Percentiles rank a stretch among this genome's conserved stretches.
Conservation (phyloP, 2,113 vertebrate species). For the Gymnocephalus cernua region DNA sequence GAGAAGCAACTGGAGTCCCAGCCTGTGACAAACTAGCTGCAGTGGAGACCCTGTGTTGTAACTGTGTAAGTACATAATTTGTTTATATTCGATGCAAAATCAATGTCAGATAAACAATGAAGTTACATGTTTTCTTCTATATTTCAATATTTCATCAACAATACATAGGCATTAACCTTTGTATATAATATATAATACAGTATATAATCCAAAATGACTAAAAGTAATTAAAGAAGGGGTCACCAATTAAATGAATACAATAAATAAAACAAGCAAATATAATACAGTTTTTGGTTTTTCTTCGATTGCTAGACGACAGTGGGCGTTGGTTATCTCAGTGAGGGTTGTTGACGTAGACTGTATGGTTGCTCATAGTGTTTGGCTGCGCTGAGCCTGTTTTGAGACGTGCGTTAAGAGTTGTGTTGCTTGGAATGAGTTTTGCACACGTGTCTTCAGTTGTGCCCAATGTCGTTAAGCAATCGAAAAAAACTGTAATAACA, state of each 20-base stretch:
- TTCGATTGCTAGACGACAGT: too few species aligned
- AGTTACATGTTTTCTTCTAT: neutral
- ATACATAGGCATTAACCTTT: neutral
- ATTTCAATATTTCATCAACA: neutral
- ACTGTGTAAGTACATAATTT: neutral
- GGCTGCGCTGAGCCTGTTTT: too few species aligned
- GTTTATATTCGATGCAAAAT: neutral
- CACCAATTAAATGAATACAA: neutral
- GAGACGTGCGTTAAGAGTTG: too few species aligned
- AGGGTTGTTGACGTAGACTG: too few species aligned
- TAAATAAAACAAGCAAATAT: neutral
- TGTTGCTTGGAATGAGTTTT: too few species aligned
- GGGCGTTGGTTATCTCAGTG: too few species aligned
- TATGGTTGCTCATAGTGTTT: too few species aligned
- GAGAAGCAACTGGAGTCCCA: neutral
- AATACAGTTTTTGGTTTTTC: too few species aligned
- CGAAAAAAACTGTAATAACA: too few species aligned
- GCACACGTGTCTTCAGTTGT: too few species aligned
- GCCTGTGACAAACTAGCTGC: neutral
- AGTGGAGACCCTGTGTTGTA: neutral
- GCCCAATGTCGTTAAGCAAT: too few species aligned
- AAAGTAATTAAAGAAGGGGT: neutral
- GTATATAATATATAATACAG: too few species aligned
- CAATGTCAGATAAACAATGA: neutral
- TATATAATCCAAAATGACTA: neutral